phyloP scores from a whole-genome alignment of 2,797 vertebrate species.

The Apogon talboti region DNA sequence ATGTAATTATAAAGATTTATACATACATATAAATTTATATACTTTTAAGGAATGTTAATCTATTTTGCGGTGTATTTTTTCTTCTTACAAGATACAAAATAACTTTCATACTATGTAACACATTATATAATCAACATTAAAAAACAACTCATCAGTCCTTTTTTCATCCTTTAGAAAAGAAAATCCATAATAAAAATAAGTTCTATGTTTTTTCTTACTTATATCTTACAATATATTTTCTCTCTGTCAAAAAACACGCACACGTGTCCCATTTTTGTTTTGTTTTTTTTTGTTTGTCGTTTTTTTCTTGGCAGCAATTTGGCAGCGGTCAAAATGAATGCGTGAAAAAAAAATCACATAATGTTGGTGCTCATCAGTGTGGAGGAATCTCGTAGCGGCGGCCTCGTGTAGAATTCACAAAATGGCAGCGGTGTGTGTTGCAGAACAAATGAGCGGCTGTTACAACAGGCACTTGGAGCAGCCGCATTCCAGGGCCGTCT shows the following conservation, averaged over 20 bases:
- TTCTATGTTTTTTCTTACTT: slow-evolving; percentile 92
- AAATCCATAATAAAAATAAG: slow-evolving; percentile 99
- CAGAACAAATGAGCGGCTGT: slow-evolving; percentile 67
- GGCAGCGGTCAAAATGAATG: slow-evolving; percentile 62
- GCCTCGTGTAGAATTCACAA: slow-evolving; percentile 64
- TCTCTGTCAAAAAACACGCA: slow-evolving; percentile 86
- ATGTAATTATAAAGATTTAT: slow-evolving; percentile 87
- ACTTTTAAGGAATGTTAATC: slow-evolving; percentile 93
- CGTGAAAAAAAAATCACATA: slow-evolving; percentile 50
- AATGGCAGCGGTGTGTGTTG: slow-evolving; percentile 60
- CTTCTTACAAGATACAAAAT: slow-evolving; percentile 87
- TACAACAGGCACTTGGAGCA: slow-evolving; percentile 90
- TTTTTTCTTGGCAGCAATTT: slow-evolving; percentile 64
- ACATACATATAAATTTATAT: slow-evolving; percentile 87
- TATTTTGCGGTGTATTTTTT: slow-evolving; percentile 77
- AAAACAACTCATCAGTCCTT: slow-evolving; percentile 81
- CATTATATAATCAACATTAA: slow-evolving; percentile 88
- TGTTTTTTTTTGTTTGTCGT: slow-evolving; percentile 31
- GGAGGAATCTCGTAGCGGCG: slow-evolving; percentile 53
- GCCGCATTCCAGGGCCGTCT: slow-evolving; percentile 92
- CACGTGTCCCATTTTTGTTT: slow-evolving; percentile 69
- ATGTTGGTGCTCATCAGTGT: slow-evolving; percentile 52
- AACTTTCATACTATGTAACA: slow-evolving; percentile 92
- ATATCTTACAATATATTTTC: slow-evolving; percentile 99
- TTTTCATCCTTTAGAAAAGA: slow-evolving; percentile 82